These are phyloP conservation scores for Temnothorax curvispinosus DNA, from an alignment of 1,140 invertebrate genomes.

Conservation along the genomic window DNA sequence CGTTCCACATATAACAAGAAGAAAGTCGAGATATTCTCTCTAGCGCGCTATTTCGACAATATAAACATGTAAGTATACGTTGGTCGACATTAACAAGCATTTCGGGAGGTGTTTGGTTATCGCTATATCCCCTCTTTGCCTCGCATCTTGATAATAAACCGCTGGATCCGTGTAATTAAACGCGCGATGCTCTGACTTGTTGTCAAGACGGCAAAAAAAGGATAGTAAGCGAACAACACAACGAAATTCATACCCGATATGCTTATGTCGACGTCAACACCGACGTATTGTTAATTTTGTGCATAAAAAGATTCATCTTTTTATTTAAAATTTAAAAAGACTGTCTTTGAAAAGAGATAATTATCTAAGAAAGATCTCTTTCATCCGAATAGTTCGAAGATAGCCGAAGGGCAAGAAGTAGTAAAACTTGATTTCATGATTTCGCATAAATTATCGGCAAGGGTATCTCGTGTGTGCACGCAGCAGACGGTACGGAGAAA, in stretches of 20 bases:
- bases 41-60: not conserved
- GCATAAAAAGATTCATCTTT: not conserved
- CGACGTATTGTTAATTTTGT: not conserved
- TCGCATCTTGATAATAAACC: not conserved
- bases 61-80: not conserved
- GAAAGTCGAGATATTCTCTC: not conserved
- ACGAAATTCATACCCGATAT: too few relatives aligned
- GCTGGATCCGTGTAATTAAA: not conserved
- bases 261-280: not conserved
- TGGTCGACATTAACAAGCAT: not conserved
- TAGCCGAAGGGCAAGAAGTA: conserved; percentile 71
- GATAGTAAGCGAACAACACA: not conserved
- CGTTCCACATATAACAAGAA: not conserved
- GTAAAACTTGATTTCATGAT: conserved; percentile 80
- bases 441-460: conserved; percentile 78
- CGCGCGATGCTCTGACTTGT: not conserved
- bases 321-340: not conserved
- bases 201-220: not conserved
- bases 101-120: not conserved
- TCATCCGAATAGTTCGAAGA: conserved; percentile 50
- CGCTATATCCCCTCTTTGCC: not conserved
- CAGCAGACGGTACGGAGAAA: conserved; percentile 63
- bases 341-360: not conserved
- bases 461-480: conserved; percentile 64
- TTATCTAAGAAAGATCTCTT: conserved; percentile 63